phyloP scores from a whole-genome alignment of 2,888 invertebrate genomes.

The Andrena haemorrhoa region DNA sequence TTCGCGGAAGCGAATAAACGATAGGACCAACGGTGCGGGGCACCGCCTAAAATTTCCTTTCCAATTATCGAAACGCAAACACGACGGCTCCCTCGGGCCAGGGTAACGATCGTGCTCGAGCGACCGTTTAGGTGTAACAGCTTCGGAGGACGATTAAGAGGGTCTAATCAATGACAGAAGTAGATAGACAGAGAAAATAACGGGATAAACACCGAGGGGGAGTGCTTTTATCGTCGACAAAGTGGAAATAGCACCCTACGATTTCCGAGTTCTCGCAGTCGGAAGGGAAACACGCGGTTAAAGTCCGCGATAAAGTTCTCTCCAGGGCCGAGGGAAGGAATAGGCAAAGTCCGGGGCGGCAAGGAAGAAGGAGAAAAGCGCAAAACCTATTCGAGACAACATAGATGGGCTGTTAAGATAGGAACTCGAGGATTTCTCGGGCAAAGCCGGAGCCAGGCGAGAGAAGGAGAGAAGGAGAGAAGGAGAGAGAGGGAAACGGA shows the following conservation, averaged over 20 bases:
- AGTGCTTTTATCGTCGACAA: slow-evolving; percentile 66
- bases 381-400: slow-evolving; percentile 78
- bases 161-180: slow-evolving; percentile 62
- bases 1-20: neutral
- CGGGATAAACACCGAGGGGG: slow-evolving; percentile 48
- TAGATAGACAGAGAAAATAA: slow-evolving; percentile 54
- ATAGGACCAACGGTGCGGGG: neutral
- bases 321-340: slow-evolving; percentile 37
- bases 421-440: slow-evolving; percentile 66
- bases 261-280: slow-evolving; percentile 38
- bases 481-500: slow-evolving; percentile 38
- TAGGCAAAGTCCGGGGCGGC: slow-evolving; percentile 36
- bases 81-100: neutral
- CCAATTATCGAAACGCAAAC: slow-evolving; percentile 21
- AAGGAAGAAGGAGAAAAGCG: slow-evolving; percentile 59
- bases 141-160: slow-evolving; percentile 37
- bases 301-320: slow-evolving; percentile 75
- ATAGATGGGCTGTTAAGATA: slow-evolving; percentile 83
- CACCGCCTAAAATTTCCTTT: slow-evolving; percentile 1
- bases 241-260: slow-evolving; percentile 59
- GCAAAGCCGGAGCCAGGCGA: slow-evolving; percentile 11
- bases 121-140: slow-evolving; percentile 6
- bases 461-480: slow-evolving; percentile 25
- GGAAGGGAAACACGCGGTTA: slow-evolving; percentile 59
- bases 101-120: slow-evolving; percentile 27